Evolutionary conservation across 2,888 invertebrate genomes (phyloP).

Genomic region (Macropis europaea): DNA sequence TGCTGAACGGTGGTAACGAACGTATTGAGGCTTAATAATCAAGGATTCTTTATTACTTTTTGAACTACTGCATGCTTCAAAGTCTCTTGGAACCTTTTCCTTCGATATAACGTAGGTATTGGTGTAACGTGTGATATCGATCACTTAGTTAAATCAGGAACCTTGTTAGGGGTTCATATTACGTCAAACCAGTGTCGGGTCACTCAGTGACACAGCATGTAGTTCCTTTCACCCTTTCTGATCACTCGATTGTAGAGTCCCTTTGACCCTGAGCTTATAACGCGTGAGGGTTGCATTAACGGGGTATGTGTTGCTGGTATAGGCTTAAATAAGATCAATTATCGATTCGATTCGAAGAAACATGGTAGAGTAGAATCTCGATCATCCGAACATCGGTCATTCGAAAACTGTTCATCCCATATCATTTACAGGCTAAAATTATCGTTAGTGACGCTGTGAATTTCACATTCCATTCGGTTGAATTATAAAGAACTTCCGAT

Average conservation of each 20-base stretch:
- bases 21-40: no score
- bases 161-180: conserved; percentile 1
- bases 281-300: conserved; percentile 12
- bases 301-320: neutral
- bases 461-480: no score
- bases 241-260: conserved; percentile 25
- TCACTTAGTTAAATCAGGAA: conserved; percentile 10
- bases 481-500: no score
- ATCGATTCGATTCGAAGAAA: neutral
- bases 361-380: no score
- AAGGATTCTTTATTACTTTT: no score
- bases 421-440: no score
- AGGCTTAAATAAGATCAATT: neutral
- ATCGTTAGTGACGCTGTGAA: no score
- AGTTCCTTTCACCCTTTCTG: conserved; percentile 1
- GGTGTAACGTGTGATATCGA: neutral
- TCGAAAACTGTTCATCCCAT: no score
- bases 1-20: no score
- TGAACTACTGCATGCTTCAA: neutral
- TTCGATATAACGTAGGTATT: no score
- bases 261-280: conserved; percentile 9
- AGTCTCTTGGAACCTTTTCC: no score
- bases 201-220: conserved; percentile 4
- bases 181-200: conserved; percentile 22
- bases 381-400: no score